These are phyloP conservation scores for Perdita meconis DNA, from an alignment of 2,888 invertebrate genomes.

Conservation along the genomic window DNA sequence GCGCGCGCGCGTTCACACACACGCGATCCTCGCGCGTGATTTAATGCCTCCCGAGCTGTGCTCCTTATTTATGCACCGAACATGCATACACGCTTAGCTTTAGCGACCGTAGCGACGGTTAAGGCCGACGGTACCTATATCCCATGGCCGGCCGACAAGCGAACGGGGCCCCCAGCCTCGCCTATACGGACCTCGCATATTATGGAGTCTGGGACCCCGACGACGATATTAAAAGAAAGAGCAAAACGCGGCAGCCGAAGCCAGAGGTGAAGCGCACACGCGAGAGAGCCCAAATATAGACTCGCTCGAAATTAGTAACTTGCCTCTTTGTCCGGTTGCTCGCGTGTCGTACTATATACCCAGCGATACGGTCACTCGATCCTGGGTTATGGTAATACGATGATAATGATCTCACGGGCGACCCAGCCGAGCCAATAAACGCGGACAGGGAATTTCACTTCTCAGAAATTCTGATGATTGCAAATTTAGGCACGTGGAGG, in stretches of 20 bases:
- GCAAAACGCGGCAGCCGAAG: slow-evolving; percentile 49
- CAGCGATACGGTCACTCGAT: slow-evolving; percentile 11
- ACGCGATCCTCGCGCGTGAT: slow-evolving; percentile 81
- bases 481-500: too few species aligned
- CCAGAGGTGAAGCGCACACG: slow-evolving; percentile 70
- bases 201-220: slow-evolving; percentile 73
- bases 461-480: too few species aligned
- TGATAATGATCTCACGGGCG: slow-evolving; percentile 30
- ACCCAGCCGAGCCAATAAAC: background rate
- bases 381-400: slow-evolving; percentile 19
- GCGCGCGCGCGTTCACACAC: slow-evolving; percentile 65
- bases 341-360: slow-evolving; percentile 47
- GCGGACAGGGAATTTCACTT: background rate
- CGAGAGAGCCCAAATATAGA: slow-evolving; percentile 72
- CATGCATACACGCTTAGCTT: slow-evolving; percentile 80
- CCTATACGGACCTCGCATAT: slow-evolving; percentile 77
- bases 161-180: slow-evolving; percentile 67
- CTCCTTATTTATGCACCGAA: slow-evolving; percentile 83
- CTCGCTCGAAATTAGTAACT: slow-evolving; percentile 80
- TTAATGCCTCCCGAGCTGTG: slow-evolving; percentile 82
- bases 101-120: slow-evolving; percentile 74
- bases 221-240: slow-evolving; percentile 74
- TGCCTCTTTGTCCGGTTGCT: slow-evolving; percentile 70
- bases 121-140: slow-evolving; percentile 77
- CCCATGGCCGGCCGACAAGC: slow-evolving; percentile 73